Base-by-base conservation (phyloP, 2,888 invertebrate species). In the Ormyrus thymus region DNA sequence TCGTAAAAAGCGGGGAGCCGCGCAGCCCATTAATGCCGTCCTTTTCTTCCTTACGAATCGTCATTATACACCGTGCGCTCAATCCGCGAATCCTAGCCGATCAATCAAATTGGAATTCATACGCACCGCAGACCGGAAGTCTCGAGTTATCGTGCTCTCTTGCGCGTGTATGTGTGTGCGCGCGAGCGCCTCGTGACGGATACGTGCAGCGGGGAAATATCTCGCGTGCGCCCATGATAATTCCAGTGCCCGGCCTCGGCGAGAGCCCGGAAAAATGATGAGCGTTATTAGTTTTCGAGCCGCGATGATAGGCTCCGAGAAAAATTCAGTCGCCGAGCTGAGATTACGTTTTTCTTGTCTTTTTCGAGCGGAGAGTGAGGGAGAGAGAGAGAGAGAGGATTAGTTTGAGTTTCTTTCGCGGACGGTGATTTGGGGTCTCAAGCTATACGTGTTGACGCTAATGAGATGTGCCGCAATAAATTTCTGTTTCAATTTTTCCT, bases 81-180 rank as follows among this genome's bases (percentile, higher is more conserved):
- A 83, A 80, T 78, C 11, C 11, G 50, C 59, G 11, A 29, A 29
- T 29, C 29, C 29, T 29, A 3, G 29, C 29, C 29, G 29, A 29
- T 29, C 29, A 29, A 29, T 29, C 29, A 29, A 29, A 29, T 29
- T 29, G 29, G 29, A 29, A 29, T 29, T 29, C 29, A 29, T 29
- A 29, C 29, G 11, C n/a, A 29, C 45, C 11, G 50, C 58, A 71
- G 82, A 29, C 29, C 84, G 85, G 84, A 85, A 84, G 81, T 83
- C 78, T 79, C 83, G 82, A 81, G 83, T 11, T 56, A 59, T 11
- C 7, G n/a, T 59, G 59, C 15, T 59, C 58, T 59, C 29, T 29
- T 29, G 29, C 58, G 58, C 43, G 58, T 58, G 29, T 58, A 3
- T 58, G 29, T 7, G 13, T 56, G 13, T 6, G 56, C 13, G 13